Evolutionary conservation across 1,140 invertebrate genomes (phyloP), one percentile per base, ranked within the genome.

Genomic region (Babylonia areolata): DNA sequence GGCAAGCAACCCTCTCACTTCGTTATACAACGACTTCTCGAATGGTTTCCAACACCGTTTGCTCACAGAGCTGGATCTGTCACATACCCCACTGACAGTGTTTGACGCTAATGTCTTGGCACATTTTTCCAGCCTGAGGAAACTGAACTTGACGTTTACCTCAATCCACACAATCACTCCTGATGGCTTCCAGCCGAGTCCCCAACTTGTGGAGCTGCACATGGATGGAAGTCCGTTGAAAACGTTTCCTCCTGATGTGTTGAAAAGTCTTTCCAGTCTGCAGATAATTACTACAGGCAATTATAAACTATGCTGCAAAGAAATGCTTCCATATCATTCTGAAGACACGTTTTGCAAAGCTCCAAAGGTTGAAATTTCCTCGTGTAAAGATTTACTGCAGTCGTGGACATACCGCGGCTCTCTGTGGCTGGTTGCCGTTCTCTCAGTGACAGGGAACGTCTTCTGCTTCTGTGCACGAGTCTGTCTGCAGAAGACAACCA

Each of bases 371-470:
- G 73, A 85, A 11, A 85, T 92, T 51, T 90, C 91, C 0, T 90
- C 89, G 3, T 91, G 90, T 81, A 64, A 58, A 3, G 87, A 92
- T 40, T 81, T 92, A 28, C 87, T 92, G 17, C 33, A 71, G 20
- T 77, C 84, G 20, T 54, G 58, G 23, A n/a, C 81, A 2, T 64
- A 90, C 0, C 51, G 86, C 9, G 46, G 87, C 0, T 85, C 87
- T 64, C 81, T 92, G 20, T 92, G 90, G 91, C 58, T 90, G 9
- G 71, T 90, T 2, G 88, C 86, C 20, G 31, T 88, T 6, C 12
- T 77, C 9, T 87, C 90, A 23, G 17, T 91, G 0, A 17, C 89
- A 6, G 91, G 91, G 23, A 92, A 92, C 77, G n/a, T 37, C 17
- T 46, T 12, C 51, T 88, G 86, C 40, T 87, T 89, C 1, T 69